phyloP scores from a whole-genome alignment of 2,888 invertebrate species.

The Ceratothoa steindachneri region DNA sequence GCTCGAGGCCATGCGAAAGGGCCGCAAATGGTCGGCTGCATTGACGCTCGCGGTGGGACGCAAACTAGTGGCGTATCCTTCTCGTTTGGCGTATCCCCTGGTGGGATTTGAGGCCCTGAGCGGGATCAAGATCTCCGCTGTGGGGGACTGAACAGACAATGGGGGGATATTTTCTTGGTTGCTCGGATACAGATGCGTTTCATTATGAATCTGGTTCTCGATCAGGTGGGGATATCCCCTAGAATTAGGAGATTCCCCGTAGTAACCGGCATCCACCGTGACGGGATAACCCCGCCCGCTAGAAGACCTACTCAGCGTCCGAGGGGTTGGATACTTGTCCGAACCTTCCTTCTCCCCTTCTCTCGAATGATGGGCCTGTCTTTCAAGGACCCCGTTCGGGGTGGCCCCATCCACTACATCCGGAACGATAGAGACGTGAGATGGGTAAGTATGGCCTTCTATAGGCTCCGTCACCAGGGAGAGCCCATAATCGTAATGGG shows the following conservation, averaged over 20 bases:
- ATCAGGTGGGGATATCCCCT: background rate
- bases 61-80: conserved; percentile 22
- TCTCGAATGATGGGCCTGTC: background rate
- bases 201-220: background rate
- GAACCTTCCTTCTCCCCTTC: background rate
- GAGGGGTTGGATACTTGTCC: background rate
- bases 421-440: background rate
- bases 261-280: conserved; percentile 27
- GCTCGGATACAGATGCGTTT: conserved; percentile 22
- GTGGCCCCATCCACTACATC: background rate
- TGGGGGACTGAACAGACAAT: conserved; percentile 1
- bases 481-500: background rate
- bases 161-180: conserved; percentile 46
- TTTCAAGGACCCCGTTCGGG: background rate
- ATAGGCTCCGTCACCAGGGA: background rate
- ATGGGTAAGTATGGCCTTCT: background rate
- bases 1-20: conserved; percentile 5
- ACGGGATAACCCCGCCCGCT: conserved; percentile 46
- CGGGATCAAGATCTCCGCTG: conserved; percentile 27
- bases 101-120: conserved; percentile 22
- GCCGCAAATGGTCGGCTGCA: conserved; percentile 23
- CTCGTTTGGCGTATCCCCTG: background rate
- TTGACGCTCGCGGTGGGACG: conserved; percentile 22
- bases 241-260: background rate
- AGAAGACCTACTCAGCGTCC: conserved; percentile 35